These are phyloP conservation scores for Recurvirostra avosetta DNA, from an alignment of 2,113 vertebrate genomes.

Conservation along the genomic window DNA sequence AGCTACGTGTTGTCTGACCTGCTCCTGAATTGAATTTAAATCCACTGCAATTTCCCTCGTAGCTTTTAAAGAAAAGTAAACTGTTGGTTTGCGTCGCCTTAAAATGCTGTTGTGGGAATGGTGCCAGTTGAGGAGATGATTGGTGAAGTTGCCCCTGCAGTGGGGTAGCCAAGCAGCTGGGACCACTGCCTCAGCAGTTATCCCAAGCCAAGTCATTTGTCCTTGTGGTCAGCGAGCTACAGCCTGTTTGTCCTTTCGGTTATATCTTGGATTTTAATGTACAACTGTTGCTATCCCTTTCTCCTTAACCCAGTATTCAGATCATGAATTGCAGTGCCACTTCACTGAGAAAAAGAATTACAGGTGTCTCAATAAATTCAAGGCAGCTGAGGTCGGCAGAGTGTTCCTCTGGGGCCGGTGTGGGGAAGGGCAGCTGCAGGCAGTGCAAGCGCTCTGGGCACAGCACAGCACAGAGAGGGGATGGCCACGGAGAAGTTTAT, in stretches of 20 bases:
- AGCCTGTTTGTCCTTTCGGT: neutral
- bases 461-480: fast-evolving
- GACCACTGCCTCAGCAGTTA: neutral
- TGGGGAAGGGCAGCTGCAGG: neutral
- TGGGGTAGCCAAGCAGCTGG: neutral
- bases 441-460: fast-evolving
- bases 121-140: neutral
- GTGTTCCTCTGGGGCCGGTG: no score
- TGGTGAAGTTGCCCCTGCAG: neutral
- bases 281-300: neutral
- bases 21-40: neutral
- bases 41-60: neutral
- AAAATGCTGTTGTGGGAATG: neutral
- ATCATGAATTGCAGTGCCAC: neutral
- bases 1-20: neutral
- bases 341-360: neutral
- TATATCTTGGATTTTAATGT: neutral
- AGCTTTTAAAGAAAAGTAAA: neutral
- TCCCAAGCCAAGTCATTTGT: neutral
- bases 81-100: neutral
- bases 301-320: neutral
- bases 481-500: neutral
- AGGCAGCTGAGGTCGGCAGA: neutral
- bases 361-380: neutral
- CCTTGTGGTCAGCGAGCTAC: neutral